These are phyloP conservation scores for Lycocerus yunnanus DNA, from an alignment of 2,888 invertebrate species.

Conservation along the genomic window DNA sequence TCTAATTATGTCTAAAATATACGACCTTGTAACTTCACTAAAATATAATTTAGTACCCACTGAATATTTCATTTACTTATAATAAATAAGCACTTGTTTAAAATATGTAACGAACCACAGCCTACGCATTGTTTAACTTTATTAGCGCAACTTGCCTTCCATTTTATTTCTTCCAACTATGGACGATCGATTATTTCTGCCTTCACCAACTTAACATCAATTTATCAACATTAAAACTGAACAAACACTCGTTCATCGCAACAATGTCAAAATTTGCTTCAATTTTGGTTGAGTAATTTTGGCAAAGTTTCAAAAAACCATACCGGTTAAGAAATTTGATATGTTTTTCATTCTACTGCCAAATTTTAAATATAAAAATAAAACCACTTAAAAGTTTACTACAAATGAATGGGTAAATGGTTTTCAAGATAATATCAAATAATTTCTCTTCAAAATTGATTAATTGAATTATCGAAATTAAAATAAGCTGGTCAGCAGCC, in stretches of 20 bases:
- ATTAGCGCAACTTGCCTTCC: conserved; percentile 19
- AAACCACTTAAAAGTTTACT: conserved; percentile 10
- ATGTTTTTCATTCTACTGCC: conserved; percentile 25
- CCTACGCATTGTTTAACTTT: conserved; percentile 29
- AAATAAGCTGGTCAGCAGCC: background rate
- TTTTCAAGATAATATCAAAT: background rate
- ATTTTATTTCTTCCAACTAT: background rate
- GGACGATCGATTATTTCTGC: background rate
- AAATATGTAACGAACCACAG: conserved; percentile 25
- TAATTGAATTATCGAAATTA: background rate
- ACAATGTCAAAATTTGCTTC: conserved; percentile 7
- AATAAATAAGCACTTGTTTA: conserved; percentile 27
- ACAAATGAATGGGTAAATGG: conserved; percentile 8
- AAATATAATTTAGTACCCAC: conserved; percentile 29
- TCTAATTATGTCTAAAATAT: conserved; percentile 31
- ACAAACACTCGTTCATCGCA: background rate
- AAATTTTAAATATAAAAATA: conserved; percentile 24
- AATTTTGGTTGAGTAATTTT: conserved; percentile 16
- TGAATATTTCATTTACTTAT: conserved; percentile 27
- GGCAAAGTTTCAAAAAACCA: conserved; percentile 20
- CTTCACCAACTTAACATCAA: background rate
- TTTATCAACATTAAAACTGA: background rate
- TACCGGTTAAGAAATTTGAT: conserved; percentile 12
- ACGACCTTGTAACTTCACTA: conserved; percentile 29
- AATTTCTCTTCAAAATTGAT: background rate